phyloP scores from a whole-genome alignment of 2,888 invertebrate species.

The Cantharis rufa region DNA sequence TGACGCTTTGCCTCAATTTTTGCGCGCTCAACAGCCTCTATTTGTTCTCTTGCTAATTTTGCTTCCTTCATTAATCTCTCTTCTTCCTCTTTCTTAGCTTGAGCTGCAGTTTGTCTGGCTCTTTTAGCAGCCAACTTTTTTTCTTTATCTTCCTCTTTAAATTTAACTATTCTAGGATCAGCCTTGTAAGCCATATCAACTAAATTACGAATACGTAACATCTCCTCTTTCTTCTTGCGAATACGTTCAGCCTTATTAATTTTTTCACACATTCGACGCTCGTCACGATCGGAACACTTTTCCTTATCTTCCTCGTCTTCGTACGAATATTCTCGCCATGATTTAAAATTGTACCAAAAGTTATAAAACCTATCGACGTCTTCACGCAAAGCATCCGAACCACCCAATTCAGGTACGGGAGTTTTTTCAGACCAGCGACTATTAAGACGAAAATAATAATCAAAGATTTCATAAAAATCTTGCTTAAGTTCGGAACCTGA shows the following conservation, averaged over 20 bases:
- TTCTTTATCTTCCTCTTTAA: slow-evolving; percentile 93
- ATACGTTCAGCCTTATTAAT: slow-evolving; percentile 92
- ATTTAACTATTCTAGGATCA: slow-evolving; percentile 90
- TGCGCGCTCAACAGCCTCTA: slow-evolving; percentile 81
- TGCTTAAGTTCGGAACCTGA: slow-evolving; percentile 74
- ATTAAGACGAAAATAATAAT: slow-evolving; percentile 75
- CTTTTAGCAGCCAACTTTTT: slow-evolving; percentile 85
- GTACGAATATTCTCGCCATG: slow-evolving; percentile 99
- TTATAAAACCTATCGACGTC: slow-evolving; percentile 94
- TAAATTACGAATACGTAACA: slow-evolving; percentile 84
- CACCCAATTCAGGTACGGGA: slow-evolving; percentile 81
- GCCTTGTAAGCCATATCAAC: slow-evolving; percentile 93
- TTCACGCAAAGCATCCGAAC: slow-evolving; percentile 74
- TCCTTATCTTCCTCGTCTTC: slow-evolving; percentile 99
- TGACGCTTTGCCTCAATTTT: slow-evolving; percentile 80
- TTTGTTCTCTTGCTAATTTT: slow-evolving; percentile 74
- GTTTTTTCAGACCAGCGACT: slow-evolving; percentile 90
- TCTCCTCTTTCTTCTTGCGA: slow-evolving; percentile 96
- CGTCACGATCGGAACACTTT: slow-evolving; percentile 94
- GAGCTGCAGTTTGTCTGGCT: slow-evolving; percentile 82
- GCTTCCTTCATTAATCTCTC: slow-evolving; percentile 76
- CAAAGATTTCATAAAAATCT: slow-evolving; percentile 74
- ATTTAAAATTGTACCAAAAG: slow-evolving; percentile 98
- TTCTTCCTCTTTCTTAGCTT: slow-evolving; percentile 82
- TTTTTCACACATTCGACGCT: slow-evolving; percentile 95